Percentiles rank a stretch among this genome's conserved stretches.
phyloP scores from a whole-genome alignment of 1,140 invertebrate species.

The Scaptomyza montana region DNA sequence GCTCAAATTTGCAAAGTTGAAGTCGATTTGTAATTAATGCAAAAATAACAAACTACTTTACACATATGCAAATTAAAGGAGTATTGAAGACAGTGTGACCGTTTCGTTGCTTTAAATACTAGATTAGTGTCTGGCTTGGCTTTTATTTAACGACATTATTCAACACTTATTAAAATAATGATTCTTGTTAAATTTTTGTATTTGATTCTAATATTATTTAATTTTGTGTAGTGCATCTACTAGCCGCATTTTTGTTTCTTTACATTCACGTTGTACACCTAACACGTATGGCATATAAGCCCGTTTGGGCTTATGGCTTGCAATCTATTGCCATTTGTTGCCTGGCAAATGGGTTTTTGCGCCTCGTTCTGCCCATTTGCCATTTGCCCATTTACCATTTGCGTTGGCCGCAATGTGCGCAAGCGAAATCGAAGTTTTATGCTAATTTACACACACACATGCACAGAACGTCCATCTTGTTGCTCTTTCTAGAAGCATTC shows the following conservation, averaged over 20 bases:
- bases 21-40: slow-evolving; percentile 77
- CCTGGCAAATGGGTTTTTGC: slow-evolving; percentile 1
- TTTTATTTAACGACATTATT: too few relatives aligned
- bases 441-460: slow-evolving; percentile 59
- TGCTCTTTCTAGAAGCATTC: slow-evolving; percentile 23
- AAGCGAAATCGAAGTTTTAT: slow-evolving; percentile 78
- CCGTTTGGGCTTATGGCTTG: slow-evolving; percentile 60
- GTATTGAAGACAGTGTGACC: too few relatives aligned
- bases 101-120: too few relatives aligned
- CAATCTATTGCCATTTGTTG: slow-evolving; percentile 74
- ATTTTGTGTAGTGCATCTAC: not conserved
- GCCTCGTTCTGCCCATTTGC: slow-evolving; percentile 11
- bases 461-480: slow-evolving; percentile 8
- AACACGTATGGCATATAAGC: slow-evolving; percentile 27
- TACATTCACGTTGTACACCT: slow-evolving; percentile 10
- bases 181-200: too few relatives aligned
- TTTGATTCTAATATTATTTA: too few relatives aligned
- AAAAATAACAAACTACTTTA: slow-evolving; percentile 35
- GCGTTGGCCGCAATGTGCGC: slow-evolving; percentile 55
- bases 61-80: not conserved
- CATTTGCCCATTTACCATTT: slow-evolving; percentile 38
- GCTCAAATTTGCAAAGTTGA: slow-evolving; percentile 43
- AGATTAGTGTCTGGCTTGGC: too few relatives aligned
- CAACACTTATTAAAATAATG: too few relatives aligned
- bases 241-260: not conserved